These are phyloP conservation scores for Callocephalon fimbriatum DNA, from an alignment of 2,113 vertebrate genomes.

Conservation along the genomic window DNA sequence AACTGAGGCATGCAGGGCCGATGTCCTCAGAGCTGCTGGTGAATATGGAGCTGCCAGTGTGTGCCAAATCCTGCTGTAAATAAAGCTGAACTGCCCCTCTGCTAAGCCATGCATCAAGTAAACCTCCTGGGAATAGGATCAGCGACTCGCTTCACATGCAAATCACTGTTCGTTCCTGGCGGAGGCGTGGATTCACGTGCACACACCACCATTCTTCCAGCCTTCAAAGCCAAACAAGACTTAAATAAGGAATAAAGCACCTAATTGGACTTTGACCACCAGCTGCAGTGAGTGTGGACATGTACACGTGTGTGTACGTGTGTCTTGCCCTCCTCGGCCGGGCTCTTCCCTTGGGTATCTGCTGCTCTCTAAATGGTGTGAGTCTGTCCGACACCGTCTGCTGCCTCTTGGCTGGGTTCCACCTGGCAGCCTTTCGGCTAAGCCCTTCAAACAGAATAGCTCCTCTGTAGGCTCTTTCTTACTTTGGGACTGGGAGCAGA, in stretches of 20 bases:
- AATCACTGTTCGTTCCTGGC: background rate
- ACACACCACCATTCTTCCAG: background rate
- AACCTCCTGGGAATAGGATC: conserved; percentile 34
- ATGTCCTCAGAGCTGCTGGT: background rate
- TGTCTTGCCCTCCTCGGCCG: background rate
- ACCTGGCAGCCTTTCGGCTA: background rate
- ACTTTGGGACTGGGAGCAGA: accelerated
- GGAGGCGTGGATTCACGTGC: accelerated
- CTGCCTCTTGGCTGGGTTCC: conserved; percentile 22
- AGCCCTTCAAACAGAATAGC: background rate
- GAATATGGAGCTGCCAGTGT: accelerated
- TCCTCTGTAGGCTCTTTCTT: background rate
- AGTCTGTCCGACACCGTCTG: background rate
- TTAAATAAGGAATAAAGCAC: background rate
- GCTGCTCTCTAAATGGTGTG: background rate
- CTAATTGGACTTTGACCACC: background rate
- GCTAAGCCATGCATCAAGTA: conserved; percentile 1
- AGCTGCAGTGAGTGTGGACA: background rate
- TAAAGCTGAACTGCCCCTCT: background rate
- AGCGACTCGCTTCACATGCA: background rate
- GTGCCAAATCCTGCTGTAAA: background rate
- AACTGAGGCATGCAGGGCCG: accelerated
- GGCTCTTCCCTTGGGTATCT: background rate
- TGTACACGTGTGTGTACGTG: accelerated
- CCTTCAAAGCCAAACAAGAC: background rate